A percentile compares a stretch with the other conserved stretches of the same genome.
Evolutionary conservation across 2,888 invertebrate species (phyloP).

Genomic region (Thymelicus sylvestris): DNA sequence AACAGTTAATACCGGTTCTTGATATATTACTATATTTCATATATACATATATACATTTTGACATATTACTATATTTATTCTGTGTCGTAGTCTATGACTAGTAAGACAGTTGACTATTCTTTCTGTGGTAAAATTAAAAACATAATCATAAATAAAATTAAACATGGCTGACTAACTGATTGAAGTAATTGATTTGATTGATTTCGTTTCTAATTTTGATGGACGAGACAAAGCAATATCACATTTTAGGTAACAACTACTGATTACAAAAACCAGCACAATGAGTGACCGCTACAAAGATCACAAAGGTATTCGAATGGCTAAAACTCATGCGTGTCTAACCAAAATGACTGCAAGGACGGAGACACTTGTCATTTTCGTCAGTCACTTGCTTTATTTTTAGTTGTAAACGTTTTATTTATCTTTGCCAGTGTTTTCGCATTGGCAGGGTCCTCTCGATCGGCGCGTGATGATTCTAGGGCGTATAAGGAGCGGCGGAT

Average conservation of each 20-base stretch:
- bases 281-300: constrained; percentile 68
- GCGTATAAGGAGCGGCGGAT: constrained; percentile 56
- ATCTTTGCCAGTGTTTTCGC: constrained; percentile 91
- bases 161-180: background rate
- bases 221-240: background rate
- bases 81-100: too few relatives aligned
- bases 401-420: constrained; percentile 75
- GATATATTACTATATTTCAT: too few relatives aligned
- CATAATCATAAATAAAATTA: background rate
- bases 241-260: background rate
- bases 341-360: constrained; percentile 34
- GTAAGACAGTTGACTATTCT: too few relatives aligned
- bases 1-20: too few relatives aligned
- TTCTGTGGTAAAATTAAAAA: too few relatives aligned
- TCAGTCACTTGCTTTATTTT: constrained; percentile 43
- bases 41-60: too few relatives aligned
- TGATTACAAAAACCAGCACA: constrained; percentile 19
- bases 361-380: constrained; percentile 36
- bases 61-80: too few relatives aligned
- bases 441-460: constrained; percentile 88
- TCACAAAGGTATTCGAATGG: constrained; percentile 71
- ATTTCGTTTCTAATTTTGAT: background rate
- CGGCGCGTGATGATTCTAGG: constrained; percentile 84
- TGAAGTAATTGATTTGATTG: background rate
- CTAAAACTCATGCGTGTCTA: constrained; percentile 37